Conservation (phyloP, 1,140 invertebrate species). For the Pentalonia nigronervosa region DNA sequence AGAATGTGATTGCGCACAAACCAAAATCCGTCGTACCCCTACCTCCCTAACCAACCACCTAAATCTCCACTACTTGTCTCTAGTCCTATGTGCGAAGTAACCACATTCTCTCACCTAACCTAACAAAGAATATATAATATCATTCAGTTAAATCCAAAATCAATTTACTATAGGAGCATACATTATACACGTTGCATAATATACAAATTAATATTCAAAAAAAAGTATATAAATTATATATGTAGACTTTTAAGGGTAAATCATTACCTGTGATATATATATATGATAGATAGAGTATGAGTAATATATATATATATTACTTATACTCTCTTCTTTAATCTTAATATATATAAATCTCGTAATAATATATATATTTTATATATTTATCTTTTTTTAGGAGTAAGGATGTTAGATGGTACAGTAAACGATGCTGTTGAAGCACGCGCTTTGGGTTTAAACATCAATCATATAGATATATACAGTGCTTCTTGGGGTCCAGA, state of each 20-base stretch:
- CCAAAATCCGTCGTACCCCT: not conserved
- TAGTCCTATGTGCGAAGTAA: not conserved
- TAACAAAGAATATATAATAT: not conserved
- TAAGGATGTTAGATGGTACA: conserved; percentile 93
- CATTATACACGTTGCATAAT: not conserved
- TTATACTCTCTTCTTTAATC: not conserved
- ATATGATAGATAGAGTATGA: too few relatives aligned
- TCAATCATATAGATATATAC: conserved; percentile 94
- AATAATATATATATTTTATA: too few relatives aligned
- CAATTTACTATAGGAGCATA: not conserved
- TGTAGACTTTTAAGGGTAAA: not conserved
- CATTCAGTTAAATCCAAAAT: not conserved
- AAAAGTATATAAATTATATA: not conserved
- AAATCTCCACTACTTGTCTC: not conserved
- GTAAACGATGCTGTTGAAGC: conserved; percentile 97
- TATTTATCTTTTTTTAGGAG: conserved; percentile 68
- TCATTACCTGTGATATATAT: not conserved
- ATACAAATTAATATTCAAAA: too few relatives aligned
- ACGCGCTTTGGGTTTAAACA: conserved; percentile 87
- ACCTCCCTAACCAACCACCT: fast-evolving
- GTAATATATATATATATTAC: too few relatives aligned
- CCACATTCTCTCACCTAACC: not conserved
- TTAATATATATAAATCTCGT: too few relatives aligned
- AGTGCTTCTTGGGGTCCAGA: conserved; percentile 96
- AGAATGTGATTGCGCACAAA: not conserved